Base-by-base conservation (phyloP, 2,888 invertebrate species). In the Synanthedon andrenaeformis region DNA sequence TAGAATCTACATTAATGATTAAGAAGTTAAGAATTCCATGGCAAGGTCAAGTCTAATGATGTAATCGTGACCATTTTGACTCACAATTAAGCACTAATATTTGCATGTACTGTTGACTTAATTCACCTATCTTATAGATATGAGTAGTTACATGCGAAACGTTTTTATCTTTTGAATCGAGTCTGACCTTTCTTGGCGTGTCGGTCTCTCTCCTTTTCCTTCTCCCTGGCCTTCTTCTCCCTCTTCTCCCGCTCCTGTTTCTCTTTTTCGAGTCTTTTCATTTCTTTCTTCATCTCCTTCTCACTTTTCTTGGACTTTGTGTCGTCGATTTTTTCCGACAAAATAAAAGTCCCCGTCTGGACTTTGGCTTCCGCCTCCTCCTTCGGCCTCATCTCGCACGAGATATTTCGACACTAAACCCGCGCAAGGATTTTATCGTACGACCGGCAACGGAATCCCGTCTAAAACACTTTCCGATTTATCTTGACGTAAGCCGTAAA, bases 241-340 rank as follows among this genome's bases (percentile, higher is more conserved):
- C 83, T 81, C 66, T 85, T 87, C 65, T 88, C 88, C 42, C 80
- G 72, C 63, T 88, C 89, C 62, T 74, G 76, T 65, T 85, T 81
- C 65, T 89, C 88, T 63, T 89, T 89, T 64, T 87, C 87, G 52
- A 87, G 70, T 57, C 82, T 72, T 66, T 82, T 86, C 78, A 85
- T 84, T 60, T 89, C 89, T 65, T 89, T 89, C 69, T 88, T 89
- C 60, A 88, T 64, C 49, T 89, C 89, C 64, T 88, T 88, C 55
- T 84, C 85, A 62, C 61, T 84, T 61, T 82, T 88, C 69, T 80
- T 84, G 60, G 77, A 74, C 70, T 87, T 83, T 53, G 85, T 81
- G 63, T 89, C 86, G 67, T 88, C 88, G 52, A 87, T 85, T 66
- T 89, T 89, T 69, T 90, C 90, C 62, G 89, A 86, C 64, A 90